These are phyloP conservation scores for Nephrocerus scutellatus DNA, from an alignment of 2,888 invertebrate species.

Conservation along the genomic window DNA sequence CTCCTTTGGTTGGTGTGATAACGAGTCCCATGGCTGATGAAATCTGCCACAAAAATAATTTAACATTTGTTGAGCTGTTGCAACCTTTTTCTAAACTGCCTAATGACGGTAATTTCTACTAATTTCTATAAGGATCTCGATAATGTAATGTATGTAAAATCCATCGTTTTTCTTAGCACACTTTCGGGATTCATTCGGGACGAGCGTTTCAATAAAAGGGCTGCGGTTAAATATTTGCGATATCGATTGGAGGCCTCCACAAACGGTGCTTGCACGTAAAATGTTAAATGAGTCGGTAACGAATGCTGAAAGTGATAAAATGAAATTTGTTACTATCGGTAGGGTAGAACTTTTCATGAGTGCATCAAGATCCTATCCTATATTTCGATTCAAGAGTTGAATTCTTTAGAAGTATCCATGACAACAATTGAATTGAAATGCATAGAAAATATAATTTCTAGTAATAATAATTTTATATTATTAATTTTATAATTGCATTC, in stretches of 20 bases:
- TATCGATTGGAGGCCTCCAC: constrained; percentile 73
- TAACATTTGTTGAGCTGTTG: constrained; percentile 80
- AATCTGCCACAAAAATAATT: constrained; percentile 81
- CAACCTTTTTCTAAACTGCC: constrained; percentile 80
- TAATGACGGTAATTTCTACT: constrained; percentile 57
- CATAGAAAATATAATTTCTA: not conserved
- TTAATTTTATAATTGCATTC: not conserved
- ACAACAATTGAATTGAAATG: constrained; percentile 3
- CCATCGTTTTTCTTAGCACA: constrained; percentile 54
- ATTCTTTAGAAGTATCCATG: too few species aligned
- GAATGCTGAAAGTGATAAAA: constrained; percentile 53
- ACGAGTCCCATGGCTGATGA: constrained; percentile 76
- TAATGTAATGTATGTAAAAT: not conserved
- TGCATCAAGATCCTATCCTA: constrained; percentile 6
- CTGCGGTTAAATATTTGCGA: constrained; percentile 74
- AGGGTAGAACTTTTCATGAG: constrained; percentile 22
- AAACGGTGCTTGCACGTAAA: constrained; percentile 73
- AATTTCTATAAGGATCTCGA: not conserved
- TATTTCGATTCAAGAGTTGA: not conserved
- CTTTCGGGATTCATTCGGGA: constrained; percentile 76
- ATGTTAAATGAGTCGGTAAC: constrained; percentile 77
- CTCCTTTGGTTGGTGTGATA: constrained; percentile 80
- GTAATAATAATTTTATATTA: not conserved
- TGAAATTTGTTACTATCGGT: constrained; percentile 54
- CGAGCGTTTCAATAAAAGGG: constrained; percentile 63